These are phyloP conservation scores for Trachurus trachurus DNA, from an alignment of 2,797 vertebrate species.

Conservation along the genomic window DNA sequence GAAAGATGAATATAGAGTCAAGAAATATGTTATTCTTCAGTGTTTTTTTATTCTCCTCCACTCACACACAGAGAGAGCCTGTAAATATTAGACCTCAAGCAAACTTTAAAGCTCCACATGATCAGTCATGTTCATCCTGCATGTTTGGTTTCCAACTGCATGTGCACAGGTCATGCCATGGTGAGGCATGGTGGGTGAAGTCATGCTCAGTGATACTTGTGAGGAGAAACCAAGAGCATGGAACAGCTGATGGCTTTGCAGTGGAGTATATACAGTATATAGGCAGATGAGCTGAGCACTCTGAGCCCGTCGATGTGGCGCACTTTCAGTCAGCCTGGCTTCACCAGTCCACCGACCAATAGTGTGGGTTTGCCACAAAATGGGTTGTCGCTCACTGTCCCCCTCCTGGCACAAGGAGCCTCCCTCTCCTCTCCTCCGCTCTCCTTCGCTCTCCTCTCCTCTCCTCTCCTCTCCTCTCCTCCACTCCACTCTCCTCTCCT, in stretches of 20 bases:
- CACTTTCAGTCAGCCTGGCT: slow-evolving; percentile 54
- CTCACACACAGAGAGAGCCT: neutral
- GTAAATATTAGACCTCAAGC: neutral
- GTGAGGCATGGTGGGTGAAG: slow-evolving; percentile 3
- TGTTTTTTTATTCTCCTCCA: neutral
- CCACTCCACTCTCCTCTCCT: slow-evolving; percentile 6
- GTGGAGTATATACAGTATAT: no score
- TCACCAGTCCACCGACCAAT: slow-evolving; percentile 42
- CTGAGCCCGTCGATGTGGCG: slow-evolving; percentile 48
- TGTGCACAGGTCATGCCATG: slow-evolving; percentile 3
- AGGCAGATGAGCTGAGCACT: slow-evolving; percentile 40
- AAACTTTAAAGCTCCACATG: neutral
- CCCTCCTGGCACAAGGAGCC: slow-evolving; percentile 54
- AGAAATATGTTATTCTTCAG: no score
- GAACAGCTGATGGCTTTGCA: slow-evolving; percentile 19
- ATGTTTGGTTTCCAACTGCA: neutral
- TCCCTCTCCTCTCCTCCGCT: slow-evolving; percentile 33
- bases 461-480: slow-evolving; percentile 5
- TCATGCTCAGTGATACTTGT: slow-evolving; percentile 18
- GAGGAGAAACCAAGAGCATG: slow-evolving; percentile 19
- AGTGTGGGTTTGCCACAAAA: slow-evolving; percentile 48
- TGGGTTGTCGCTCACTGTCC: slow-evolving; percentile 61
- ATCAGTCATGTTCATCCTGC: neutral
- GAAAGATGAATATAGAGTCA: neutral
- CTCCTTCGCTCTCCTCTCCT: slow-evolving; percentile 6